Evolutionary conservation across 92 coral and sea anemone genomes (phyloP).

Genomic region (Isaurus tuberculatus): DNA sequence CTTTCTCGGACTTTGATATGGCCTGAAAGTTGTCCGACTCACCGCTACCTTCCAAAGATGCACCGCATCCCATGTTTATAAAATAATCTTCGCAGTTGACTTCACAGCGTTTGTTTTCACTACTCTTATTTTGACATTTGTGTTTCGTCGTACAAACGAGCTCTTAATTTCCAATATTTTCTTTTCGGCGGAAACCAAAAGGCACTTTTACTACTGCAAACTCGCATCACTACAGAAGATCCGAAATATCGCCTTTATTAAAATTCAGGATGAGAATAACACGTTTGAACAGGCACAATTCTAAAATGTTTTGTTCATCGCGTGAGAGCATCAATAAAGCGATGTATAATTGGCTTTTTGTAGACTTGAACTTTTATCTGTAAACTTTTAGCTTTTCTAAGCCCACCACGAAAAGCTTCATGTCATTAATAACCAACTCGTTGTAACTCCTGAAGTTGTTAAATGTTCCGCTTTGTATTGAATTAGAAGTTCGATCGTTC

Average conservation of each 20-base stretch:
- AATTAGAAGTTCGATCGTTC: neutral
- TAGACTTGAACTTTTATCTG: neutral
- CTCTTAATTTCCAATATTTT: conserved; percentile 33
- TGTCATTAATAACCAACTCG: neutral
- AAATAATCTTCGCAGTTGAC: conserved; percentile 3
- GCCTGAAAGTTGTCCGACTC: conserved; percentile 35
- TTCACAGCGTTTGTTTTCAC: neutral
- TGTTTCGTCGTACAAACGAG: conserved; percentile 24
- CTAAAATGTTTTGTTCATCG: neutral
- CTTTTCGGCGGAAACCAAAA: conserved; percentile 6
- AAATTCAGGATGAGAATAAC: neutral
- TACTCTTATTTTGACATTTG: neutral
- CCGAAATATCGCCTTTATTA: neutral
- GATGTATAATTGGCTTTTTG: neutral
- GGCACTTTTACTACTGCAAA: neutral
- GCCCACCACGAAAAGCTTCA: neutral
- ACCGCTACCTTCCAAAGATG: conserved; percentile 56
- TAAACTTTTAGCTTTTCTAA: neutral
- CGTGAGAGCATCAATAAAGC: neutral
- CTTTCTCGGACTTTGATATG: conserved; percentile 69
- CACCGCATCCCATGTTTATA: conserved; percentile 79
- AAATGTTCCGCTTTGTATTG: conserved; percentile 8
- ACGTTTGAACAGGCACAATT: conserved; percentile 25
- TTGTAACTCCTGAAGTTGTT: conserved; percentile 8
- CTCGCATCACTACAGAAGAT: conserved; percentile 15